A percentile compares a stretch with the other conserved stretches of the same genome.
Conservation (phyloP, 1,140 invertebrate species). For the Trissolcus basalis region DNA sequence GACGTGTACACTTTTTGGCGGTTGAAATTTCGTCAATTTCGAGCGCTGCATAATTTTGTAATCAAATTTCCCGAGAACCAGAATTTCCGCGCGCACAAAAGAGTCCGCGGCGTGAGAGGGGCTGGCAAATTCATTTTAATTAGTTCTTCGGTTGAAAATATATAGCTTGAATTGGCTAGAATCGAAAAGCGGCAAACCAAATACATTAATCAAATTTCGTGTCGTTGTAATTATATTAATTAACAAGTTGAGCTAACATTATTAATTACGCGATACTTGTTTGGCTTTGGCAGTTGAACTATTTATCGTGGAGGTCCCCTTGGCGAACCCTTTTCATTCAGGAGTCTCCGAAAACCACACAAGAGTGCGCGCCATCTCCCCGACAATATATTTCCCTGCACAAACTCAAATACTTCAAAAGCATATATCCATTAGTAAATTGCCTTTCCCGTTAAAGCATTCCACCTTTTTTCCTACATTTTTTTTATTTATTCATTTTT, state of each 20-base stretch:
- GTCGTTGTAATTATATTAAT: not conserved
- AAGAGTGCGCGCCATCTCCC: slow-evolving; percentile 31
- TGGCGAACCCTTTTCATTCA: slow-evolving; percentile 26
- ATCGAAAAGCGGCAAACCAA: too few species aligned
- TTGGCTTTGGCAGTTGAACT: slow-evolving; percentile 10
- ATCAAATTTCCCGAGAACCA: too few species aligned
- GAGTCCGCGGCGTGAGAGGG: too few species aligned
- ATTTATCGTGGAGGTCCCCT: slow-evolving; percentile 8
- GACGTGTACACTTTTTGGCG: slow-evolving; percentile 36
- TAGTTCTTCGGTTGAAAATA: too few species aligned
- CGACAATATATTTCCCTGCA: slow-evolving; percentile 45
- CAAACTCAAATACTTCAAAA: slow-evolving; percentile 49
- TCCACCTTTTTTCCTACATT: slow-evolving; percentile 2
- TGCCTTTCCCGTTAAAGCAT: slow-evolving; percentile 47
- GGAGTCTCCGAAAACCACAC: slow-evolving; percentile 35
- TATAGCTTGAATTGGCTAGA: too few species aligned
- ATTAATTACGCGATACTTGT: slow-evolving; percentile 15
- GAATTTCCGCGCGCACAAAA: too few species aligned
- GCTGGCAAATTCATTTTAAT: too few species aligned
- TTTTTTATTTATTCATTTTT: too few species aligned
- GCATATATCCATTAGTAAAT: slow-evolving; percentile 54
- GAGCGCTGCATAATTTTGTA: not conserved
- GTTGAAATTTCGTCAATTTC: slow-evolving; percentile 42
- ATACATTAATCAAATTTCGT: too few species aligned
- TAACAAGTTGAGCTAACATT: slow-evolving; percentile 1